Percentiles rank a stretch among this genome's conserved stretches.
Conservation (phyloP, 2,113 vertebrate species). For the Genyomyrus donnyi region DNA sequence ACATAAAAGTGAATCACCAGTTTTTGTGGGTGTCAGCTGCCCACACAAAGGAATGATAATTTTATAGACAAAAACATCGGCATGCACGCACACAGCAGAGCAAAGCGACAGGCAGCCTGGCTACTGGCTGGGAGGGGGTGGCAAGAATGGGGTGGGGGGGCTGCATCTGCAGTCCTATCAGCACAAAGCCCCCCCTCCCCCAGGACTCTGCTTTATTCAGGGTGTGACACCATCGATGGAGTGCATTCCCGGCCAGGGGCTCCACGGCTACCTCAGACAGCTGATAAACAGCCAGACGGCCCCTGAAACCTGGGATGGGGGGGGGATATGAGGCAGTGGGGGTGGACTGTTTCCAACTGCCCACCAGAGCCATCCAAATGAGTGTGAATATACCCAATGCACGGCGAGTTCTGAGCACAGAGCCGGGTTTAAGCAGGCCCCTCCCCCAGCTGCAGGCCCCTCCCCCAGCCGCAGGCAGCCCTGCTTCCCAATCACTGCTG, state of each 20-base stretch:
- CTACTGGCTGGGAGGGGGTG: neutral
- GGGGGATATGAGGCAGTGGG: neutral
- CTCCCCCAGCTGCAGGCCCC: neutral
- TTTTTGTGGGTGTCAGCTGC: neutral
- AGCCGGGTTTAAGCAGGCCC: neutral
- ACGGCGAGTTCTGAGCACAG: neutral
- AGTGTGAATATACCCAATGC: neutral
- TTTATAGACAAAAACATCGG: neutral
- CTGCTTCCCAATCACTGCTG: neutral
- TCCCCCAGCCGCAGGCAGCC: neutral
- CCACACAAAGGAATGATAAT: neutral
- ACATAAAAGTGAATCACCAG: neutral
- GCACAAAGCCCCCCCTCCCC: neutral
- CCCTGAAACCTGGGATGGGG: neutral
- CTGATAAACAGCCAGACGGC: neutral
- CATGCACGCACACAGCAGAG: neutral
- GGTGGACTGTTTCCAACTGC: neutral
- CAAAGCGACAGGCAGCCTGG: neutral
- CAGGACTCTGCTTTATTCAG: slow-evolving; percentile 1
- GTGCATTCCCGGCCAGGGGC: slow-evolving; percentile 32
- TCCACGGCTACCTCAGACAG: slow-evolving; percentile 18
- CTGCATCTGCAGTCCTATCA: neutral
- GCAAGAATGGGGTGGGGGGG: neutral
- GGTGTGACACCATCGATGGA: slow-evolving; percentile 28
- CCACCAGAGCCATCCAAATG: neutral